Evolutionary conservation across 2,888 invertebrate genomes (phyloP).

Genomic region (Psococerastis gibbosa): DNA sequence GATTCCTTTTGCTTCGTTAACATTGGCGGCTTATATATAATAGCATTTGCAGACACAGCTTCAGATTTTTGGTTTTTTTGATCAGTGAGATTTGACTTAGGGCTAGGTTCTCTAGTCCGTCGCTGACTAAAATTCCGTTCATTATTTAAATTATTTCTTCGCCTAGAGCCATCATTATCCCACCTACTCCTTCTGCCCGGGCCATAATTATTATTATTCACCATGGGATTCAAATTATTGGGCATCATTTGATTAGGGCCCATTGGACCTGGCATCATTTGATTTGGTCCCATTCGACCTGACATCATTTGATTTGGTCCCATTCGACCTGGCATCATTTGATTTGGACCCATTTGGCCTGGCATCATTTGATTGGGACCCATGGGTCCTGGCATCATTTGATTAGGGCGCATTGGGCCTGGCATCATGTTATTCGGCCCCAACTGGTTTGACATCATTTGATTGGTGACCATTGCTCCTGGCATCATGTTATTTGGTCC

Average conservation of each 20-base stretch:
- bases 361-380: background rate
- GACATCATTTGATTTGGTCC: background rate
- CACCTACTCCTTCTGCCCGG: too few relatives aligned
- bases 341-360: background rate
- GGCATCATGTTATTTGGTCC: background rate
- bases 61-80: too few relatives aligned
- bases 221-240: too few relatives aligned
- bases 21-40: too few relatives aligned
- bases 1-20: too few relatives aligned
- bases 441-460: background rate
- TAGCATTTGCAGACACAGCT: too few relatives aligned
- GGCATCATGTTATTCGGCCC: background rate
- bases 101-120: too few relatives aligned
- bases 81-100: too few relatives aligned
- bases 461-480: background rate
- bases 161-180: too few relatives aligned
- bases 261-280: background rate
- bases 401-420: background rate
- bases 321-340: background rate
- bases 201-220: too few relatives aligned
- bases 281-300: background rate
- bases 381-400: background rate
- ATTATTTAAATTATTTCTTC: too few relatives aligned
- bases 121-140: too few relatives aligned
- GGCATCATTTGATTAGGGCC: background rate